Evolutionary conservation across 2,888 invertebrate genomes (phyloP).

Genomic region (Lacanobia oleracea): DNA sequence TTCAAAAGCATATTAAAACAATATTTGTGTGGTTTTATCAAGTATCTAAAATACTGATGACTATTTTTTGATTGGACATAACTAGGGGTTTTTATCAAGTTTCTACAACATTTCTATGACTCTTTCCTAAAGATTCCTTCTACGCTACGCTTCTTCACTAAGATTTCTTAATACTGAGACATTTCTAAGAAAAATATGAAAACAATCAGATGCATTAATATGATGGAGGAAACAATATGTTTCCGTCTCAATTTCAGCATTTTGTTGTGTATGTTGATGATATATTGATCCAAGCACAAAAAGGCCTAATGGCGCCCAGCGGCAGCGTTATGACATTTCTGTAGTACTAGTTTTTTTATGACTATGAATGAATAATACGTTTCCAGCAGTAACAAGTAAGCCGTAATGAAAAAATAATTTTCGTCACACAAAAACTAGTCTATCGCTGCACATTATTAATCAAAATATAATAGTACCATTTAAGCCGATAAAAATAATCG

Average conservation of each 20-base stretch:
- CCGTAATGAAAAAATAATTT: constrained; percentile 58
- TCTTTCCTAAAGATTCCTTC: not conserved
- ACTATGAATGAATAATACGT: constrained; percentile 9
- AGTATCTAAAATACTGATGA: not conserved
- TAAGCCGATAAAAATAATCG: constrained; percentile 71
- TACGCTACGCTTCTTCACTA: not conserved
- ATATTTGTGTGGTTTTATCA: not conserved
- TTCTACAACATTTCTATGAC: not conserved
- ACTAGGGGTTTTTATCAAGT: constrained; percentile 9
- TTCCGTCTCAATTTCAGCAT: not conserved
- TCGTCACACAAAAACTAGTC: constrained; percentile 40
- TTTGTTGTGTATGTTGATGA: constrained; percentile 24
- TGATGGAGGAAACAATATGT: not conserved
- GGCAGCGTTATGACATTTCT: not conserved
- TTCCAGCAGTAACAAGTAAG: constrained; percentile 4
- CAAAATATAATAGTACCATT: constrained; percentile 70
- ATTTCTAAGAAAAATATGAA: not conserved
- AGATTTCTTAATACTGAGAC: not conserved
- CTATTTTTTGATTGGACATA: not conserved
- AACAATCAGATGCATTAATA: not conserved
- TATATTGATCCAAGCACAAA: constrained; percentile 13
- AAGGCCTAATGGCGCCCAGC: constrained; percentile 16
- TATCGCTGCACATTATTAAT: constrained; percentile 63
- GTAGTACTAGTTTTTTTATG: constrained; percentile 6
- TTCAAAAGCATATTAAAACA: no score